These are phyloP conservation scores for Alcedo atthis DNA, from an alignment of 2,797 vertebrate genomes.

Conservation along the genomic window DNA sequence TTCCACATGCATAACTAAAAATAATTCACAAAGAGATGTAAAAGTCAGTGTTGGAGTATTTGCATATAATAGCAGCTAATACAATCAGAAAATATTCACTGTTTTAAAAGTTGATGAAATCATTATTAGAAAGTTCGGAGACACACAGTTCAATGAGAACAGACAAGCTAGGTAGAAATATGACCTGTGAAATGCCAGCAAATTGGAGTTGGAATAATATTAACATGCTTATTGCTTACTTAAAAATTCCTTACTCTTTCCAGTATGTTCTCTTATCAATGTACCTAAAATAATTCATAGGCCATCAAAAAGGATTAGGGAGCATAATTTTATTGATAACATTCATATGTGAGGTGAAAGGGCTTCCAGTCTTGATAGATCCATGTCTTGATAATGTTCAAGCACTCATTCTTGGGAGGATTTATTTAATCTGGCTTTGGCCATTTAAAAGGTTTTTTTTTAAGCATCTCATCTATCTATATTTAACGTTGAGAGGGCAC, in stretches of 20 bases:
- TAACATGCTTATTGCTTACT: background rate
- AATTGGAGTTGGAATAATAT: background rate
- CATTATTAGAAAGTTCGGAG: background rate
- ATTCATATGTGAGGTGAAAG: background rate
- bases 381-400: background rate
- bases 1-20: background rate
- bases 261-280: background rate
- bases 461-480: background rate
- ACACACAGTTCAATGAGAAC: background rate
- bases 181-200: background rate
- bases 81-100: background rate
- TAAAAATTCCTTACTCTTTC: background rate
- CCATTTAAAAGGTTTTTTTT: background rate
- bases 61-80: fast-evolving
- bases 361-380: background rate
- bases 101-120: background rate
- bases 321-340: background rate
- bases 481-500: background rate
- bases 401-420: background rate
- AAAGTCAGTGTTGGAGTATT: background rate
- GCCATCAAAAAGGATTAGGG: background rate
- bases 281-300: background rate
- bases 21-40: background rate
- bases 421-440: background rate
- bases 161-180: background rate